Conservation (phyloP, 2,113 vertebrate genomes). For the Zapornia atra region DNA sequence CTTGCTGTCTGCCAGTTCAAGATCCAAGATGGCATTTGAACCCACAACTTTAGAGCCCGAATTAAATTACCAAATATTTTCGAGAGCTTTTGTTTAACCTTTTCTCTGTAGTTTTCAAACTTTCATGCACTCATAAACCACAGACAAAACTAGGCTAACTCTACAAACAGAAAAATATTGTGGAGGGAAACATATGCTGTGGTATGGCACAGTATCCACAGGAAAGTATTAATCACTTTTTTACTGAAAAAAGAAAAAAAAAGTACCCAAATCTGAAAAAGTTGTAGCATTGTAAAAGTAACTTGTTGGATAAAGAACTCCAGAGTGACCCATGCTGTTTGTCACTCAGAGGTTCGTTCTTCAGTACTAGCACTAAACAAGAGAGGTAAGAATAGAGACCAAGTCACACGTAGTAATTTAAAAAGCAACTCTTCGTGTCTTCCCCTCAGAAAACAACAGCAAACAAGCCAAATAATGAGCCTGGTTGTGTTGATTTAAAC, state of each 20-base stretch:
- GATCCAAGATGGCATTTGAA: neutral
- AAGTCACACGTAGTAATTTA: neutral
- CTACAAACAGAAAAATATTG: neutral
- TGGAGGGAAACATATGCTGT: neutral
- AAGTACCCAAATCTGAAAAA: neutral
- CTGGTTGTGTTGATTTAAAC: neutral
- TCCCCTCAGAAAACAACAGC: neutral
- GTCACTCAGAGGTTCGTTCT: neutral
- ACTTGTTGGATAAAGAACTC: neutral
- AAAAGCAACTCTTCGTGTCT: neutral
- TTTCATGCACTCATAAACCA: neutral
- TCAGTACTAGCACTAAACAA: neutral
- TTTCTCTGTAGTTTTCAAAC: neutral
- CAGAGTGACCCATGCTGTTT: neutral
- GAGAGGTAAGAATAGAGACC: neutral
- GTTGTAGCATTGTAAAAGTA: neutral
- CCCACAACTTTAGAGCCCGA: neutral
- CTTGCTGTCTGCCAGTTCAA: neutral
- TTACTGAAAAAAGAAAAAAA: neutral
- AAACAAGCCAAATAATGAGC: neutral
- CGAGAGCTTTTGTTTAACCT: neutral
- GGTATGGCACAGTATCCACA: neutral
- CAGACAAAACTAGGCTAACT: neutral
- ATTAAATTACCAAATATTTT: neutral
- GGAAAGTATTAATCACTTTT: neutral